phyloP scores from a whole-genome alignment of 2,113 vertebrate genomes.

The Acanthochromis polyacanthus region DNA sequence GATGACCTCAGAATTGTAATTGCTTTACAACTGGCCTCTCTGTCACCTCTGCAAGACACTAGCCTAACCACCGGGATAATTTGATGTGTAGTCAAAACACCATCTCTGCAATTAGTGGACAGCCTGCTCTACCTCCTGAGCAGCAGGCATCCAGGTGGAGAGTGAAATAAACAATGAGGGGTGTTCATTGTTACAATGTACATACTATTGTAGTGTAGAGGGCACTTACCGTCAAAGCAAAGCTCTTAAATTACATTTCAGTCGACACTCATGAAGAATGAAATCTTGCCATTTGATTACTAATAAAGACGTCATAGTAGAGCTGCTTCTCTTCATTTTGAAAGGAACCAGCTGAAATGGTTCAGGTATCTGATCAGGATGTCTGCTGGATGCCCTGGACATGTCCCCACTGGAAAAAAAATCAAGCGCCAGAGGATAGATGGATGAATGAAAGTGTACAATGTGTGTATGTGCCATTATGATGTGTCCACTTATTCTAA shows the following conservation, averaged over 20 bases:
- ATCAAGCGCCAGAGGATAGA: not conserved
- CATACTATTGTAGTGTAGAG: too few species aligned
- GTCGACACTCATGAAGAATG: too few species aligned
- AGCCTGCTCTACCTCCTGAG: not conserved
- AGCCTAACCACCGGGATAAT: not conserved
- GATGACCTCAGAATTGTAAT: not conserved
- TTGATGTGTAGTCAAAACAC: not conserved
- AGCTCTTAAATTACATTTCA: too few species aligned
- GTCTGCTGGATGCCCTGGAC: not conserved
- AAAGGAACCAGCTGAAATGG: too few species aligned
- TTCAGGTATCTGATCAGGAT: not conserved
- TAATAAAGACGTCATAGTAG: too few species aligned
- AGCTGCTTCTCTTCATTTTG: too few species aligned
- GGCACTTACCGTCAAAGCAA: too few species aligned
- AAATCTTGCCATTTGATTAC: too few species aligned
- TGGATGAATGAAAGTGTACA: not conserved
- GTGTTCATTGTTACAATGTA: not conserved
- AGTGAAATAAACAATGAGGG: too few species aligned
- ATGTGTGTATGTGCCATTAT: conserved; percentile 4
- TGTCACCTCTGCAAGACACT: not conserved
- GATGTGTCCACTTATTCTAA: conserved; percentile 11
- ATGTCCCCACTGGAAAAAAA: conserved; percentile 14
- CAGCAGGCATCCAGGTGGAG: too few species aligned
- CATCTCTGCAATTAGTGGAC: not conserved
- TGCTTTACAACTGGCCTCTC: too few species aligned